Conservation (phyloP, 2,888 invertebrate genomes). For the Crematogaster levior region DNA sequence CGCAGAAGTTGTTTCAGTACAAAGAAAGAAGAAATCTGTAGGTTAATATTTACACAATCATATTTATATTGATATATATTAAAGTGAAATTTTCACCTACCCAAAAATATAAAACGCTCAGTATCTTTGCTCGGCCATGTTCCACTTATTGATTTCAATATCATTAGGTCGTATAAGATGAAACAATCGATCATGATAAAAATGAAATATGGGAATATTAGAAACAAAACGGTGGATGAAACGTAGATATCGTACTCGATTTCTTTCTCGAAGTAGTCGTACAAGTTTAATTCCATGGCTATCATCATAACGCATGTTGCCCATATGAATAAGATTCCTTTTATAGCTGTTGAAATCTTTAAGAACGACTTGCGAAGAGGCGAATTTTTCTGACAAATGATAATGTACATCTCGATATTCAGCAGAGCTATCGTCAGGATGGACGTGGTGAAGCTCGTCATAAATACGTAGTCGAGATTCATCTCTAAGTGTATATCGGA, state of each 20-base stretch:
- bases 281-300: conserved; percentile 78
- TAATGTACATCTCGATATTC: conserved; percentile 76
- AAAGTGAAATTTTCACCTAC: conserved; percentile 43
- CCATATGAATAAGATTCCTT: conserved; percentile 76
- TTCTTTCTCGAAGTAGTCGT: conserved; percentile 60
- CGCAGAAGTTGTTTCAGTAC: not conserved
- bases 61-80: not conserved
- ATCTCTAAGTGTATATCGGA: conserved; percentile 68
- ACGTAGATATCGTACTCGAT: conserved; percentile 73
- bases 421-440: conserved; percentile 75
- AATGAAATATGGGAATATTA: conserved; percentile 69
- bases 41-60: not conserved
- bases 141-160: conserved; percentile 54
- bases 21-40: not conserved
- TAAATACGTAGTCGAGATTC: conserved; percentile 77
- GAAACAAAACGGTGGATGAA: conserved; percentile 75
- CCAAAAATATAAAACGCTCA: conserved; percentile 31
- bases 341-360: conserved; percentile 65
- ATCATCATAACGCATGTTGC: conserved; percentile 69
- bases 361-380: conserved; percentile 48
- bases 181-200: conserved; percentile 71
- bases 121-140: conserved; percentile 53
- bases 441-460: conserved; percentile 77
- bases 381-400: conserved; percentile 62
- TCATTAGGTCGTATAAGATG: conserved; percentile 63